phyloP scores from a whole-genome alignment of 2,797 vertebrate species.

The Pipistrellus pygmaeus region DNA sequence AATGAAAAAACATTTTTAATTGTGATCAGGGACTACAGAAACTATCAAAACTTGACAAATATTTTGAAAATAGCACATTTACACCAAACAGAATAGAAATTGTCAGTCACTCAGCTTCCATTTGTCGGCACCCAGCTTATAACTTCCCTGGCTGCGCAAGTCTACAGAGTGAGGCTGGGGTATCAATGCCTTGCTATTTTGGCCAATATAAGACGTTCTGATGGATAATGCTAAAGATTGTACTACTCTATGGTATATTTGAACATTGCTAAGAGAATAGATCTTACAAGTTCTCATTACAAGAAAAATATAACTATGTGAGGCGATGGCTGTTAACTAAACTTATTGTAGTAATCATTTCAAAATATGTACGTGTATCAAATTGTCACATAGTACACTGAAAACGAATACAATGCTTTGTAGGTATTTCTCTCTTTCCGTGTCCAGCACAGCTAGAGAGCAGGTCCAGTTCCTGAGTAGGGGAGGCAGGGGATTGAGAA shows the following conservation, averaged over 20 bases:
- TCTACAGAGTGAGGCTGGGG: background rate
- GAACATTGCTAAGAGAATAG: background rate
- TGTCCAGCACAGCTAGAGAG: no score
- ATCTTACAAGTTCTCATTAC: no score
- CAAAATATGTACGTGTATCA: no score
- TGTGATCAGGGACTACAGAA: background rate
- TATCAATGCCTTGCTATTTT: background rate
- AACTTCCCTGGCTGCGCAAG: background rate
- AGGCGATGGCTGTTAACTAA: no score
- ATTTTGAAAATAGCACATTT: background rate
- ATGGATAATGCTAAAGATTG: background rate
- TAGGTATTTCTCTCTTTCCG: no score
- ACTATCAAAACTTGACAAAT: background rate
- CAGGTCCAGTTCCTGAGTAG: no score
- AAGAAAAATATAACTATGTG: no score
- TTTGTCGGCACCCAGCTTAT: background rate
- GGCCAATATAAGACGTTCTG: background rate
- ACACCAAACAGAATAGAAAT: background rate
- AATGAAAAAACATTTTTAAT: background rate
- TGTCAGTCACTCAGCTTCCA: background rate
- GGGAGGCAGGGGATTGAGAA: no score
- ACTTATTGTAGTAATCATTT: no score
- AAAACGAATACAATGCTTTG: no score
- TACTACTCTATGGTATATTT: background rate
- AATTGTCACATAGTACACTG: no score